Evolutionary conservation across 2,113 vertebrate genomes (phyloP), one percentile per base, ranked within the genome.

Genomic region (Excalfactoria chinensis): DNA sequence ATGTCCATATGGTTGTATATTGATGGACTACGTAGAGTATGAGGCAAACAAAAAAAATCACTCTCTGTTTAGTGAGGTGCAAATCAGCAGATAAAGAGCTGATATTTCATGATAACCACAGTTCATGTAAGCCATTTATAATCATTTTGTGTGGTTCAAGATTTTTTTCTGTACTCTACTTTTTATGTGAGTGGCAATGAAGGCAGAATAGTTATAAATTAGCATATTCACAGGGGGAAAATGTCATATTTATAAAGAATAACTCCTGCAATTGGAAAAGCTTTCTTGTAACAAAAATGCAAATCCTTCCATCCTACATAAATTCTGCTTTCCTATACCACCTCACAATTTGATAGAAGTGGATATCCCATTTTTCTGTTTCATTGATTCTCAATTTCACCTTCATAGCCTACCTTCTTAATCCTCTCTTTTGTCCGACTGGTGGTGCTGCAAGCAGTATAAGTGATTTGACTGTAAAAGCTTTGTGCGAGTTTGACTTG

Each of bases 311-410:
- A 34, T 73, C 70, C 34, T 79, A 67, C 32, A 78, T 70, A 92
- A 68, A 75, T 76, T 84, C 49, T 70, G 19, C 6, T 82, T 83
- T 90, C 84, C 37, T 8, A 21, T 55, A 5, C 81, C 46, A 35
- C 66, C 85, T 94, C 84, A 63, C 46, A 70, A 19, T 80, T 56
- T 73, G 59, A 79, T 63, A 63, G 28, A 89, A 73, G 44, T 55
- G 41, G 34, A 26, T 82, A 69, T 67, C 37, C 63, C 34, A 48
- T 59, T 95, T 80, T 67, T 79, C 59, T 78, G 20, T 86, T 91
- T 90, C 74, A 60, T n/a, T 70, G 17, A 17, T 49, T 89, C 59
- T 93, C 84, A 83, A 43, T 87, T 88, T 80, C 64, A 26, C 51
- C 21, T 85, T 76, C 26, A 30, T 63, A 79, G 11, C 4, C 46